Conservation (phyloP, 1,140 invertebrate species). For the Cherax destructor region DNA sequence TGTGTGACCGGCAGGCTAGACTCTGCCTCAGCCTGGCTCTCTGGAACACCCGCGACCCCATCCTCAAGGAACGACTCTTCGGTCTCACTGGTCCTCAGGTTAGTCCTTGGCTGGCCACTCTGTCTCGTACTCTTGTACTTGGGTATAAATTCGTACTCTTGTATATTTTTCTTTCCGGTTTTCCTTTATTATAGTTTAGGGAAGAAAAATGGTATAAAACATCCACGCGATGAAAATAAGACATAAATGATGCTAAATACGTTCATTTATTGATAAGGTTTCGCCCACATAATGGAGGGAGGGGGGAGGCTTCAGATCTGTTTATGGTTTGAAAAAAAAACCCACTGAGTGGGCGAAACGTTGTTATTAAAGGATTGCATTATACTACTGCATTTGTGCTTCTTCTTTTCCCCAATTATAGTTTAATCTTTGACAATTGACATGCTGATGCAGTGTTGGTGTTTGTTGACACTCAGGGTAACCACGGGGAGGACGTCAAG, state of each 20-base stretch:
- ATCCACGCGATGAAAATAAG: too few relatives aligned
- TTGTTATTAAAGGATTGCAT: too few relatives aligned
- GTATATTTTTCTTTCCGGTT: not conserved
- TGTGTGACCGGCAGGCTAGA: slow-evolving; percentile 75
- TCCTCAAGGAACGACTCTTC: slow-evolving; percentile 77
- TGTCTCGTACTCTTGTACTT: too few relatives aligned
- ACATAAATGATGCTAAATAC: too few relatives aligned
- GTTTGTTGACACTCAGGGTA: slow-evolving; percentile 76
- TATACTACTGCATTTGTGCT: not conserved
- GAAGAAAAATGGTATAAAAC: too few relatives aligned
- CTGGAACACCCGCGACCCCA: slow-evolving; percentile 76
- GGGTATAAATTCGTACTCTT: too few relatives aligned
- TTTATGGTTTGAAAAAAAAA: too few relatives aligned
- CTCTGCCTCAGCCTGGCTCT: slow-evolving; percentile 75
- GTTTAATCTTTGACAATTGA: too few relatives aligned
- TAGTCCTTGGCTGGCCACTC: not conserved
- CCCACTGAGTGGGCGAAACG: too few relatives aligned
- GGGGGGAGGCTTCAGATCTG: too few relatives aligned
- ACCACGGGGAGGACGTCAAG: slow-evolving; percentile 78
- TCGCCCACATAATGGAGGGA: too few relatives aligned
- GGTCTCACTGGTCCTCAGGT: slow-evolving; percentile 76
- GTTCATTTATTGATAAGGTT: too few relatives aligned
- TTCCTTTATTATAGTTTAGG: not conserved
- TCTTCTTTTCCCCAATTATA: not conserved
- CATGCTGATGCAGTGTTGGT: slow-evolving; percentile 77